Evolutionary conservation across 2,888 invertebrate species (phyloP), one percentile per base, ranked within the genome.

Genomic region (Cacoxenus indagator): DNA sequence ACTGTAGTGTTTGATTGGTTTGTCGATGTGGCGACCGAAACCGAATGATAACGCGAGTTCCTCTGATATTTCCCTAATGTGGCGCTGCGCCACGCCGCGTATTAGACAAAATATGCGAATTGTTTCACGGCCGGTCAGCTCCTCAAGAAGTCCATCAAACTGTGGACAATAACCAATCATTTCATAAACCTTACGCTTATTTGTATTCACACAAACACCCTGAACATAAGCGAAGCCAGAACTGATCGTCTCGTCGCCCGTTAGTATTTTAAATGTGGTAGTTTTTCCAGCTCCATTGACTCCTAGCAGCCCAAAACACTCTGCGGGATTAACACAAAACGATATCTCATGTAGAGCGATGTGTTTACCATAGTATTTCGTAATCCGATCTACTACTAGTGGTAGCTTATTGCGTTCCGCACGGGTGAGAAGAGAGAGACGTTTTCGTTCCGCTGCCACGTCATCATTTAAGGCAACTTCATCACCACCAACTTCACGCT

Each of bases 211-310:
- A 17, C 61, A 62, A 62, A 45, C 31, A 6, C 61, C 61, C 37
- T 43, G n/a, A 1, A 62, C 61, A 62, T 45, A 62, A 9, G 61
- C 61, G n/a, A 17, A 91, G 0, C 95, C 94, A 64, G 89, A 89
- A 0, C 93, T 91, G 9, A 93, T 90, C 9, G 87, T 85, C 77
- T 92, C 92, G 82, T 95, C 95, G 0, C 95, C 95, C 67, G 95
- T 95, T 75, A 96, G 88, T 93, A 95, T 95, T 88, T 93, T 93
- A 86, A 96, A 96, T 0, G 95, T 95, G 1, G 93, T 92, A 0
- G 94, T 94, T 87, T 95, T 95, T 0, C 95, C 95, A 2, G 95
- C 95, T 6, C 95, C 95, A 84, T 95, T 95, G 0, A 94, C 92
- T 0, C 95, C 94, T 37, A 95, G 88, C 43, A 95, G 87, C 11